Conservation (phyloP, 2,113 vertebrate species). For the Callaeas wilsoni region DNA sequence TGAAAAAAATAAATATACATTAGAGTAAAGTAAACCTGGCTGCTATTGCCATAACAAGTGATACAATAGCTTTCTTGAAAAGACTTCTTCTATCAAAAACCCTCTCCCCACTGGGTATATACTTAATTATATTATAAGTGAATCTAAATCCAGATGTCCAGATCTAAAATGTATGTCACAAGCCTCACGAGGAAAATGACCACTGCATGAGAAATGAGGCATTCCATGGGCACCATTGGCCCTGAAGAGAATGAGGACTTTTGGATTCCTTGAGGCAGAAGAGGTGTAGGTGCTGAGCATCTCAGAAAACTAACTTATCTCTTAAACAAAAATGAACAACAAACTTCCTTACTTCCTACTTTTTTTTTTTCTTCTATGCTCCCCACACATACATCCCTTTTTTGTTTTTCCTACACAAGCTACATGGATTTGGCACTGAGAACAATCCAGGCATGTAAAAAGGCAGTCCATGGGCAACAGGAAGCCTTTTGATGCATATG, state of each 20-base stretch:
- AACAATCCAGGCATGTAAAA: not conserved
- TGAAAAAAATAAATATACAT: slow-evolving; percentile 16
- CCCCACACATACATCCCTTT: accelerated
- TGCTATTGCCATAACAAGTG: not conserved
- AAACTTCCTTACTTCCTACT: not conserved
- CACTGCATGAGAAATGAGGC: not conserved
- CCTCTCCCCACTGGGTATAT: not conserved
- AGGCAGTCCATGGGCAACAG: not conserved
- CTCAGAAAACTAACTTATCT: not conserved
- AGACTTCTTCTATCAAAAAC: not conserved
- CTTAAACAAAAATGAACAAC: not conserved
- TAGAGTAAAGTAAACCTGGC: not conserved
- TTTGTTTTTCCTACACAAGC: not conserved
- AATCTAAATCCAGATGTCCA: slow-evolving; percentile 29
- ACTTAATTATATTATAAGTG: not conserved
- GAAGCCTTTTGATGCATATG: not conserved
- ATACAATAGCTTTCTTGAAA: not conserved
- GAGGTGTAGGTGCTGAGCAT: not conserved
- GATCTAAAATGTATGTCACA: not conserved
- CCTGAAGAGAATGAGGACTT: not conserved
- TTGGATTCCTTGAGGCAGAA: not conserved
- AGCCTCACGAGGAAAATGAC: not conserved
- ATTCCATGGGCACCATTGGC: not conserved
- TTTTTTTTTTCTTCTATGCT: not conserved
- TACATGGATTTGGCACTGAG: not conserved